phyloP scores from a whole-genome alignment of 2,888 invertebrate genomes.

The Drosophila atroscutellata region DNA sequence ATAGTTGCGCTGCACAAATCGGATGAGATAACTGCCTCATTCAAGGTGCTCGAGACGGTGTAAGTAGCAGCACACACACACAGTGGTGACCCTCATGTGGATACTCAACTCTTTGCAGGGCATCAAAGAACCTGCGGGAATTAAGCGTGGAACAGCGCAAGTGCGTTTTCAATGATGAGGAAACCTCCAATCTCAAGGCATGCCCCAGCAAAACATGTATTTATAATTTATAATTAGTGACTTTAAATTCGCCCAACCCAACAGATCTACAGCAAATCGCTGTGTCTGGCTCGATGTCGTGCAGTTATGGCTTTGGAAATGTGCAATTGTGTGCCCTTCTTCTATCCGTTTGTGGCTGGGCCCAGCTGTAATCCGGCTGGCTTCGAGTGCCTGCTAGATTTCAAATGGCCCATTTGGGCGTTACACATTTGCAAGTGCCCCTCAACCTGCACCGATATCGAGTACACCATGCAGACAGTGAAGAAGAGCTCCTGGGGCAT shows the following conservation, averaged over 20 bases:
- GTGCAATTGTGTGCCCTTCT: constrained; percentile 87
- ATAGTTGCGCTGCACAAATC: constrained; percentile 79
- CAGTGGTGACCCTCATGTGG: neutral
- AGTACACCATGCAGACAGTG: constrained; percentile 80
- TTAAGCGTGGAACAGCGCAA: constrained; percentile 85
- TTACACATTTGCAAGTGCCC: constrained; percentile 83
- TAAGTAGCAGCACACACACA: constrained; percentile 60
- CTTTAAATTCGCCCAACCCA: rapidly evolving
- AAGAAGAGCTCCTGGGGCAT: constrained; percentile 82
- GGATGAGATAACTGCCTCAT: constrained; percentile 82
- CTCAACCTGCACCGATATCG: constrained; percentile 80
- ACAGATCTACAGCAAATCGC: constrained; percentile 82
- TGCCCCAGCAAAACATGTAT: neutral
- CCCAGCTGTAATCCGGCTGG: constrained; percentile 81
- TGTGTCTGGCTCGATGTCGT: constrained; percentile 85
- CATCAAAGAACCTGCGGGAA: constrained; percentile 82
- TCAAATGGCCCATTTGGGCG: constrained; percentile 84
- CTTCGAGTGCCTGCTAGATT: constrained; percentile 82
- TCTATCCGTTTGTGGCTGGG: constrained; percentile 85
- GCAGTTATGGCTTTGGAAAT: constrained; percentile 85
- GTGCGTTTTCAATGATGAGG: constrained; percentile 86
- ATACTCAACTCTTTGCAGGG: constrained; percentile 51
- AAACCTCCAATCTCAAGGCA: constrained; percentile 84
- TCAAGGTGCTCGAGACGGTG: constrained; percentile 83
- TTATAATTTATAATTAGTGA: neutral